Evolutionary conservation across 1,140 invertebrate species (phyloP).

Genomic region (Drosophila nikananu): DNA sequence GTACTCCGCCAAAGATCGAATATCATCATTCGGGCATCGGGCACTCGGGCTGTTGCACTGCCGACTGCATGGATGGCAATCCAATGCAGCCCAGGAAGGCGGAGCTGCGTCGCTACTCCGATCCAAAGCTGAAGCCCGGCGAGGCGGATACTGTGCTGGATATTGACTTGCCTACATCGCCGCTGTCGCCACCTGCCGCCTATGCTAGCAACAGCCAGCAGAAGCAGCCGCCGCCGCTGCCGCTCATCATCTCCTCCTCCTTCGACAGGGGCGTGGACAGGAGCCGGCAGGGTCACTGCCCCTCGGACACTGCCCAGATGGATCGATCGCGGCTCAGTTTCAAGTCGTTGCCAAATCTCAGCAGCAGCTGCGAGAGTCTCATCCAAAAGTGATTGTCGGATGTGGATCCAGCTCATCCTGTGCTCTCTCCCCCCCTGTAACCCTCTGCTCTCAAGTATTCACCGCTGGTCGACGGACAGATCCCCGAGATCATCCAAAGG

Average conservation of each 20-base stretch:
- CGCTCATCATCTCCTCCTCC: constrained; percentile 61
- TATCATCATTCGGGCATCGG: constrained; percentile 75
- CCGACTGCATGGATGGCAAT: constrained; percentile 54
- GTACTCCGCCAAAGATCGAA: constrained; percentile 78
- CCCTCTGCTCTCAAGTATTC: constrained; percentile 59
- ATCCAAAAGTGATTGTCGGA: constrained; percentile 85
- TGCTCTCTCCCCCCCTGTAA: constrained; percentile 7
- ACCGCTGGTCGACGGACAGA: constrained; percentile 43
- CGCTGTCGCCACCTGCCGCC: constrained; percentile 73
- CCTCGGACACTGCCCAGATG: constrained; percentile 57
- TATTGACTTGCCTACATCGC: constrained; percentile 76
- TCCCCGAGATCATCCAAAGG: constrained; percentile 22
- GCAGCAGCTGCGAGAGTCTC: constrained; percentile 88
- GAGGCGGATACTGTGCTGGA: constrained; percentile 67
- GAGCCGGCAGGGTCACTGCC: constrained; percentile 15
- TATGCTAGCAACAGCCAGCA: constrained; percentile 53
- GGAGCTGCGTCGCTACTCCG: constrained; percentile 85
- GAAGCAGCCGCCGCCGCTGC: constrained; percentile 33
- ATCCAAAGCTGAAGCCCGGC: constrained; percentile 82
- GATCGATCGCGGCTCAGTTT: constrained; percentile 84
- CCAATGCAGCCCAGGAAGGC: constrained; percentile 35
- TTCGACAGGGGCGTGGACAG: constrained; percentile 68
- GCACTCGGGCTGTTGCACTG: constrained; percentile 58
- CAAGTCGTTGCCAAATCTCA: constrained; percentile 89
- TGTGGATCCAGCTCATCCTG: constrained; percentile 27